Evolutionary conservation across 2,888 invertebrate genomes (phyloP), one percentile per base, ranked within the genome.

Genomic region (Blera fallax): DNA sequence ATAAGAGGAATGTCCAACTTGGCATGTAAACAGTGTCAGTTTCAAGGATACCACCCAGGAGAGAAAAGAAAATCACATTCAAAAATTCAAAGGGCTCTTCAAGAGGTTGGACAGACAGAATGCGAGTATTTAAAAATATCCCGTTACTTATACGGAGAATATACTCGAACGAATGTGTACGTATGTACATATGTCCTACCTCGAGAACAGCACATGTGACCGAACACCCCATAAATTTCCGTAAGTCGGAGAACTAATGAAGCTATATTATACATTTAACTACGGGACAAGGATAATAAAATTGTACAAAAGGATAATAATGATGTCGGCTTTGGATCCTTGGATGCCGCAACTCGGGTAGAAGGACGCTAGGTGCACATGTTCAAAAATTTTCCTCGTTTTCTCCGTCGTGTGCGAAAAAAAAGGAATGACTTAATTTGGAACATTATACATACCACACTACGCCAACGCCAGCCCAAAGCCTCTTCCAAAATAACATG

Each of bases 231-330:
- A 85, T 81, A 81, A 76, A 85, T 85, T 67, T 76, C 81, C 76
- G 56, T 48, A 67, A 76, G 80, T 76, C 65, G 48, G 70, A 34
- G 65, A 76, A 76, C 80, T 85, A 76, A 85, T 85, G 84, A 85
- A 85, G 84, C 64, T 72, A 76, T 81, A 72, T 85, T 81, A 77
- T 70, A 77, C 81, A 77, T 81, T 85, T 81, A 85, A 77, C 81
- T 76, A 76, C 85, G 67, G 67, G 70, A 85, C 81, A 85, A 69
- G 81, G 85, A 81, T 81, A 81, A 85, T 85, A 85, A 81, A 85
- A 85, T 77, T 81, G 70, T 81, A 85, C 76, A 85, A 81, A 83
- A 85, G 76, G 85, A 85, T 85, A 81, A 81, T 85, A 85, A 81
- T 72, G 85, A 85, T 65, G 76, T 81, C 65, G 76, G 67, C 62